Evolutionary conservation across 2,888 invertebrate species (phyloP), one percentile per base, ranked within the genome.

Genomic region (Agrotis segetum): DNA sequence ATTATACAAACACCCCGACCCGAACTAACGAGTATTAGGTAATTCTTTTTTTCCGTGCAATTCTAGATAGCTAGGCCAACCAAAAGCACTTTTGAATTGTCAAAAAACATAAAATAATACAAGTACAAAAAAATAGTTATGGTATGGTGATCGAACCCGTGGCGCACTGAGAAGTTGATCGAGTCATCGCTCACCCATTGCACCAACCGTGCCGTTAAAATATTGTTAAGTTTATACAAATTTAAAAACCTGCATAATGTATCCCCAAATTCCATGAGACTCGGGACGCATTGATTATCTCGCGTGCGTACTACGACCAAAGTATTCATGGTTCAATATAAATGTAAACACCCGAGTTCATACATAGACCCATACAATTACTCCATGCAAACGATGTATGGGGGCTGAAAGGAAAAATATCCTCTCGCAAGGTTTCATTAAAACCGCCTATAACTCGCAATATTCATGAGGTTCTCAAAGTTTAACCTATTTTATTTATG

Each of bases 281-380:
- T 24, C 53, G 29, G 34, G 17, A 5, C 55, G 40, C n/a, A 56
- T 59, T 61, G 61, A 69, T 74, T 83, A 80, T 81, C 72, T 68
- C 67, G 55, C 52, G 0, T 62, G 71, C 79, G 49, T 82, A 55
- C 60, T 52, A 77, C 60, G 75, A 13, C 71, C 75, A 82, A 83
- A 69, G 63, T 85, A 85, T 85, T 89, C 87, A 88, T 85, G 52
- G 67, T 24, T 59, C 73, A 78, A 90, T 89, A 89, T 85, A 87
- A 87, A 89, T 89, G 87, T 86, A 83, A 87, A 87, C 59, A 74
- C 55, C 61, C 64, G 83, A 81, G 82, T 82, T 82, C 79, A 83
- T 83, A 73, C 78, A 83, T 82, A n/a, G n/a, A 72, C 78, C 78
- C 84, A 83, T 76, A 86, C 78, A 84, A 88, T 85, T 81, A 86